Evolutionary conservation across 2,888 invertebrate species (phyloP), one percentile per base, ranked within the genome.

Genomic region (Onchidella celtica): DNA sequence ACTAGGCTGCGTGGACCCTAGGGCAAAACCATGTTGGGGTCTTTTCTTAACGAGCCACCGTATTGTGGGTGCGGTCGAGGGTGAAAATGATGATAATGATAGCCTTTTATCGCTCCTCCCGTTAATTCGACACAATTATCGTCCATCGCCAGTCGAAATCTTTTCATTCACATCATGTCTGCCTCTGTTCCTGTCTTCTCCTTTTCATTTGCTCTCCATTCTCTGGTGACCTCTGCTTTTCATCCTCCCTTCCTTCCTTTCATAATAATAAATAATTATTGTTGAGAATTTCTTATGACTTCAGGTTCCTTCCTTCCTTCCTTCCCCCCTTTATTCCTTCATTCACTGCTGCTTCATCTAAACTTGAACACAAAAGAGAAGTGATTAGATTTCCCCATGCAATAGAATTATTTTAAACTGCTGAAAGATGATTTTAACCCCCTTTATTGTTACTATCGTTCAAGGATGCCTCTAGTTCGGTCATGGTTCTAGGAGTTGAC

Each of bases 71-170:
- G 9, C 27, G 17, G 27, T 36, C 47, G 24, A 38, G n/a, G 47
- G 38, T 40, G 47, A 40, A n/a, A 70, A 70, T 70, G 40, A 47
- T 24, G 27, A 47, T 70, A 70, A 70, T 70, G 70, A 47, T 36
- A 70, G 40, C 40, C 27, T 70, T 27, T 47, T 40, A 70, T 70
- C 47, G 38, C 38, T 47, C 14, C n/a, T 24, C 70, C 21, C 17
- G 21, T 38, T 70, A 40, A 40, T 38, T 70, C 47, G 40, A 40
- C 38, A 40, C 70, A 70, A 70, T 70, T 70, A 70, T 70, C 63
- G 3, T 59, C 21, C 57, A 24, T 9, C 59, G 2, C 29, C 3
- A 1, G 55, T 40, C 21, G n/a, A n/a, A n/a, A n/a, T n/a, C n/a
- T n/a, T n/a, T n/a, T n/a, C n/a, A n/a, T n/a, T n/a, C n/a, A n/a